Evolutionary conservation across 2,113 vertebrate species (phyloP).

Genomic region (Mus spicilegus): DNA sequence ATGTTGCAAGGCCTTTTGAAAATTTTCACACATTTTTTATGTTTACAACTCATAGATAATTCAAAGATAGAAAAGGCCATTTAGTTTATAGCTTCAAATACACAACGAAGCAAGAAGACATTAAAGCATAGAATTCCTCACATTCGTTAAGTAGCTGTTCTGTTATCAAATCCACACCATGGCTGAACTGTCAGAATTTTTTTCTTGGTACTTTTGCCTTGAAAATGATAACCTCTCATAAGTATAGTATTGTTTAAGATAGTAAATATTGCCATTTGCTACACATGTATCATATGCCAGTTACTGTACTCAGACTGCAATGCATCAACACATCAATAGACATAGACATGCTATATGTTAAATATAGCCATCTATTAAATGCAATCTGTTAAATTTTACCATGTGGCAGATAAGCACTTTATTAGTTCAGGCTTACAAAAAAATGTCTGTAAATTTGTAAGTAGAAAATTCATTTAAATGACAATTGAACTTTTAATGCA

Average conservation of each 20-base stretch:
- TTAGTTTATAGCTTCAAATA: background rate
- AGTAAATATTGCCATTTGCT: background rate
- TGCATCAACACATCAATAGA: background rate
- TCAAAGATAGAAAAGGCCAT: background rate
- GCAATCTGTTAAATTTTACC: background rate
- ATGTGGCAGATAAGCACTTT: background rate
- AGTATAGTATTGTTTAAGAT: background rate
- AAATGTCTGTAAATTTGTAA: background rate
- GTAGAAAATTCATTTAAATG: background rate
- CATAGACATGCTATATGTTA: background rate
- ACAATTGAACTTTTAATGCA: background rate
- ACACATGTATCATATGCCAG: background rate
- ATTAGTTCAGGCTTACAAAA: background rate
- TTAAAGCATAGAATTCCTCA: slow-evolving; percentile 13
- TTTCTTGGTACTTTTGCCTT: background rate
- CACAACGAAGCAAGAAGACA: background rate
- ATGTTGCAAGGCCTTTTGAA: slow-evolving; percentile 24
- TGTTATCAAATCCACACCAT: background rate
- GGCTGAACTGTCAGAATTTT: background rate
- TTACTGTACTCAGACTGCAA: background rate
- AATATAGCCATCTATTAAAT: too few species aligned
- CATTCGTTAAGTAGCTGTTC: background rate
- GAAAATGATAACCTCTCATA: slow-evolving; percentile 12
- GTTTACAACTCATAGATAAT: slow-evolving; percentile 1
- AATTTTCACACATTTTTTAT: slow-evolving; percentile 33